Conservation (phyloP, 2,888 invertebrate genomes). For the Zelleria hepariella region DNA sequence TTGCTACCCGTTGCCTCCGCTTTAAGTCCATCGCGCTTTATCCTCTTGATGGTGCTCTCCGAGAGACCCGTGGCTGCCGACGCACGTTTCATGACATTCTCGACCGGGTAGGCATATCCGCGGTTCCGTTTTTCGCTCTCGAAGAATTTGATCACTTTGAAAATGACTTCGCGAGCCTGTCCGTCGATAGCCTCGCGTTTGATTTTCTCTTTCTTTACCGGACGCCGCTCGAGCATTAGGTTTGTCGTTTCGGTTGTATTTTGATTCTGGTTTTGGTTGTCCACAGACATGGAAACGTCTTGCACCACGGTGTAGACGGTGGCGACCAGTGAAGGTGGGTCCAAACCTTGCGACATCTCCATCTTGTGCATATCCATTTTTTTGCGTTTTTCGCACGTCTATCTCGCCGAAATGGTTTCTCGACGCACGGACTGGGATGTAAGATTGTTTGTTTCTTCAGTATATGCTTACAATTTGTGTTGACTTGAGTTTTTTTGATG, state of each 20-base stretch:
- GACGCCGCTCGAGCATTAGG: no score
- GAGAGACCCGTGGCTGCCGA: slow-evolving; percentile 60
- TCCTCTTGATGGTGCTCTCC: slow-evolving; percentile 59
- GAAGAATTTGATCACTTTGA: slow-evolving; percentile 61
- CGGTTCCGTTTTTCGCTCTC: slow-evolving; percentile 64
- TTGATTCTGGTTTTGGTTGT: not conserved
- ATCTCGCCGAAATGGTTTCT: not conserved
- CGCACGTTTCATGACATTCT: slow-evolving; percentile 59
- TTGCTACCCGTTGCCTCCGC: slow-evolving; percentile 60
- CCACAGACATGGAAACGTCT: not conserved
- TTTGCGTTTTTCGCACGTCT: not conserved
- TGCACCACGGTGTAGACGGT: not conserved
- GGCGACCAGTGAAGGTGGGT: not conserved
- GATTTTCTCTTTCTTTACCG: slow-evolving; percentile 36
- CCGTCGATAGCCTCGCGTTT: slow-evolving; percentile 52
- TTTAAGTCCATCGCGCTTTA: slow-evolving; percentile 53
- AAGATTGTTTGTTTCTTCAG: not conserved
- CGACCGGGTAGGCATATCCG: slow-evolving; percentile 59
- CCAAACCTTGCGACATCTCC: not conserved
- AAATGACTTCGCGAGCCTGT: slow-evolving; percentile 59
- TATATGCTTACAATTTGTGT: not conserved
- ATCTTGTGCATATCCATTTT: not conserved
- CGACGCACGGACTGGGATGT: not conserved
- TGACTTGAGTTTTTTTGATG: not conserved
- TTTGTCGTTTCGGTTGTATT: not conserved